phyloP scores from a whole-genome alignment of 2,888 invertebrate genomes.

The Coecobrya sp. region DNA sequence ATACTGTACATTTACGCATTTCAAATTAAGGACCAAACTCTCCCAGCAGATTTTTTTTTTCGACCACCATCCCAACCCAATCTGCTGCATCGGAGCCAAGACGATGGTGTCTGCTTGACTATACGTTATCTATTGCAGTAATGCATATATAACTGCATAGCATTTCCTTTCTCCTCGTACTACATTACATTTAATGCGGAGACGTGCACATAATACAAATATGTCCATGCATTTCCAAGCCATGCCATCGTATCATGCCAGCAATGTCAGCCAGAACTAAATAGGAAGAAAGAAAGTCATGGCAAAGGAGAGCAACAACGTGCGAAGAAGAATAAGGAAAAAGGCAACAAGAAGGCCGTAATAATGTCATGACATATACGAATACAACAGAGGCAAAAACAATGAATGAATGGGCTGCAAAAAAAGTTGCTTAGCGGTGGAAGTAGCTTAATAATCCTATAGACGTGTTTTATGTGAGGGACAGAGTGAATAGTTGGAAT shows the following conservation, averaged over 20 bases:
- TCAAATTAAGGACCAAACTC: too few species aligned
- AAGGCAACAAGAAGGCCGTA: slow-evolving; percentile 36
- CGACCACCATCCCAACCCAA: not conserved
- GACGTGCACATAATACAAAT: slow-evolving; percentile 35
- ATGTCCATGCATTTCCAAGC: slow-evolving; percentile 12
- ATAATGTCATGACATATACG: slow-evolving; percentile 52
- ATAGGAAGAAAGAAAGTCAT: not conserved
- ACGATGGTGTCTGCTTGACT: too few species aligned
- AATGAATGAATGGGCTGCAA: slow-evolving; percentile 46
- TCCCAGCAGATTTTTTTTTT: not conserved
- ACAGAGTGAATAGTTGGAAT: not conserved
- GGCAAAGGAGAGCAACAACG: slow-evolving; percentile 28
- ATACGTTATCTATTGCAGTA: not conserved
- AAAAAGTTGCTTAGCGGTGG: slow-evolving; percentile 13
- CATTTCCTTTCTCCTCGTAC: not conserved
- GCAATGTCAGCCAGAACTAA: slow-evolving; percentile 52
- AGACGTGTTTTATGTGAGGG: not conserved
- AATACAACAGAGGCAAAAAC: not conserved
- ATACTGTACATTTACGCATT: too few species aligned
- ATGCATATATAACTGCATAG: not conserved
- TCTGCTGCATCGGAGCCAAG: not conserved
- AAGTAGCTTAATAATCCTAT: slow-evolving; percentile 17
- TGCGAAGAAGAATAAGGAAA: slow-evolving; percentile 32
- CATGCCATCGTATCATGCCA: not conserved
- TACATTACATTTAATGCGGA: slow-evolving; percentile 29